Percentiles rank a stretch among this genome's conserved stretches.
phyloP scores from a whole-genome alignment of 2,113 vertebrate genomes.

The Hippocampus guttulatus region DNA sequence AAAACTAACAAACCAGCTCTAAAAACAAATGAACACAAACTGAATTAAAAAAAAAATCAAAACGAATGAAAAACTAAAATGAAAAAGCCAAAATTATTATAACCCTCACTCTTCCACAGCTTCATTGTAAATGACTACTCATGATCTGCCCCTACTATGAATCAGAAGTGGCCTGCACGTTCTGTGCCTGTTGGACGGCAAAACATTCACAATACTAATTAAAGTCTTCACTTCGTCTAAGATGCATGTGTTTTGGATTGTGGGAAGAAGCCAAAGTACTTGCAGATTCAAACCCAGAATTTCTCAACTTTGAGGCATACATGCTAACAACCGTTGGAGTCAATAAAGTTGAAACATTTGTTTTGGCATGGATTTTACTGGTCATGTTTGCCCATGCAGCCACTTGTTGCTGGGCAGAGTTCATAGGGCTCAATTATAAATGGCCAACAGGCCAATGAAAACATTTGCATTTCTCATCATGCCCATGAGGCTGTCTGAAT shows the following conservation, averaged over 20 bases:
- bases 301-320: background rate
- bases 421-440: background rate
- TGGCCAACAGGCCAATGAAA: background rate
- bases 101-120: too few species aligned
- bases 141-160: too few species aligned
- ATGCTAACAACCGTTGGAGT: background rate
- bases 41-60: too few species aligned
- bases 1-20: too few species aligned
- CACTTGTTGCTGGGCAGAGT: conserved; percentile 3
- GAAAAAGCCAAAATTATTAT: too few species aligned
- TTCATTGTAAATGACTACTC: too few species aligned
- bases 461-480: background rate
- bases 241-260: background rate
- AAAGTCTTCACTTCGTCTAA: background rate
- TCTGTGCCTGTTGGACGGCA: too few species aligned
- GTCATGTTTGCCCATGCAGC: background rate
- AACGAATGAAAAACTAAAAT: too few species aligned
- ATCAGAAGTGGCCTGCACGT: too few species aligned
- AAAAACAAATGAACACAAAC: too few species aligned
- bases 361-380: background rate
- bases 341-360: background rate
- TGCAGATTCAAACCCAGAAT: background rate
- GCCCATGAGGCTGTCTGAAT: background rate
- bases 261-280: background rate
- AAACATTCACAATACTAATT: too few species aligned